phyloP scores from a whole-genome alignment of 2,797 vertebrate genomes.

The Mormyrus proboscirostris region DNA sequence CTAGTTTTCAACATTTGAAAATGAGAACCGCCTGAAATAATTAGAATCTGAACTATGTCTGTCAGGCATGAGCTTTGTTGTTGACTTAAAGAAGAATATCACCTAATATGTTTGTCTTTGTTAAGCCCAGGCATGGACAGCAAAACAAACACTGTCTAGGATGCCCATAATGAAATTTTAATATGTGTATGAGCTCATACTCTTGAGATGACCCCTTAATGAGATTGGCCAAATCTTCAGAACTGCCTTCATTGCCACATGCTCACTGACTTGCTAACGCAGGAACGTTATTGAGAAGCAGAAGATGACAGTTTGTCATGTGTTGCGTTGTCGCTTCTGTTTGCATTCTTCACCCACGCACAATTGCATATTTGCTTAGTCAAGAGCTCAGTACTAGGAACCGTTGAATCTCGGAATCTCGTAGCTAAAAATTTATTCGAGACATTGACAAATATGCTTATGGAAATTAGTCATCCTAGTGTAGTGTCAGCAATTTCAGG shows the following conservation, averaged over 20 bases:
- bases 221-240: neutral
- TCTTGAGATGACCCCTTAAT: neutral
- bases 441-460: slow-evolving; percentile 1
- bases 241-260: neutral
- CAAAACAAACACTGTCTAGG: neutral
- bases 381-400: slow-evolving; percentile 36
- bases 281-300: neutral
- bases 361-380: slow-evolving; percentile 34
- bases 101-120: neutral
- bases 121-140: neutral
- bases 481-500: slow-evolving; percentile 14
- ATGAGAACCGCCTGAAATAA: neutral
- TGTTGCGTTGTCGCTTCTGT: neutral
- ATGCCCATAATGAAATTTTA: neutral
- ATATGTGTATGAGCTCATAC: neutral
- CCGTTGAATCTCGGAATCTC: slow-evolving; percentile 41
- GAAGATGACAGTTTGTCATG: slow-evolving; percentile 10
- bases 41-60: neutral
- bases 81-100: neutral
- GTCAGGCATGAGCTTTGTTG: neutral
- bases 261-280: neutral
- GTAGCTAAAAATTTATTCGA: slow-evolving; percentile 11
- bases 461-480: slow-evolving; percentile 19
- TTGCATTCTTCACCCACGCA: slow-evolving; percentile 10
- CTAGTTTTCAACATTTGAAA: neutral